Percentiles rank a stretch among this genome's conserved stretches.
phyloP scores from a whole-genome alignment of 2,888 invertebrate species.

The Parnassius apollo region DNA sequence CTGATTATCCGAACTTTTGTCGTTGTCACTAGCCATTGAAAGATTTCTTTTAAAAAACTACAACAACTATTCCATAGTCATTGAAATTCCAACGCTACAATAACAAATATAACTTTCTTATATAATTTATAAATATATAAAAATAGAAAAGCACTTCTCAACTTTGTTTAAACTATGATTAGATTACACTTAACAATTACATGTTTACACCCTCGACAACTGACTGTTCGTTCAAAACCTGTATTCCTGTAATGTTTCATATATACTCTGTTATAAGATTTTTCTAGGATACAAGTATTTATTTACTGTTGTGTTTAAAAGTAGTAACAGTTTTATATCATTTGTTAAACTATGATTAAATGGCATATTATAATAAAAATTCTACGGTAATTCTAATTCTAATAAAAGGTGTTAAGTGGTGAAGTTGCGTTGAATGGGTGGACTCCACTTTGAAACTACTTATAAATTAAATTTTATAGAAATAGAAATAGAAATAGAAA shows the following conservation, averaged over 20 bases:
- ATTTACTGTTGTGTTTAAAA: too few species aligned
- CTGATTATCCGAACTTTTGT: slow-evolving; percentile 73
- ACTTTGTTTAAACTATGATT: slow-evolving; percentile 37
- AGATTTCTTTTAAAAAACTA: slow-evolving; percentile 37
- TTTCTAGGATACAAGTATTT: too few species aligned
- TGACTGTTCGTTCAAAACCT: slow-evolving; percentile 44
- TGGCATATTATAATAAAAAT: too few species aligned
- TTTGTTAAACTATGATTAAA: too few species aligned
- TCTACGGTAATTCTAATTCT: too few species aligned
- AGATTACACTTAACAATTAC: slow-evolving; percentile 32
- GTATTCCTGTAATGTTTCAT: slow-evolving; percentile 11
- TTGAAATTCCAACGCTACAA: slow-evolving; percentile 22
- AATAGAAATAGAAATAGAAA: too few species aligned
- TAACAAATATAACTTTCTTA: slow-evolving; percentile 29
- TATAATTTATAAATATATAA: slow-evolving; percentile 39
- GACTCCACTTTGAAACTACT: too few species aligned
- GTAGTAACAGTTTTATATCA: too few species aligned
- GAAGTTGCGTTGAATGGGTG: too few species aligned
- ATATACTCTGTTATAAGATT: slow-evolving; percentile 13
- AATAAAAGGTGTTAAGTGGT: too few species aligned
- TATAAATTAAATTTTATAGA: too few species aligned
- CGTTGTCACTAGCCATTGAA: slow-evolving; percentile 80
- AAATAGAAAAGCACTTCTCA: slow-evolving; percentile 44
- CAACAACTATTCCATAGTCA: slow-evolving; percentile 24
- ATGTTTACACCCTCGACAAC: slow-evolving; percentile 67